Conservation (phyloP, 2,113 vertebrate species). For the Fregata magnificens region DNA sequence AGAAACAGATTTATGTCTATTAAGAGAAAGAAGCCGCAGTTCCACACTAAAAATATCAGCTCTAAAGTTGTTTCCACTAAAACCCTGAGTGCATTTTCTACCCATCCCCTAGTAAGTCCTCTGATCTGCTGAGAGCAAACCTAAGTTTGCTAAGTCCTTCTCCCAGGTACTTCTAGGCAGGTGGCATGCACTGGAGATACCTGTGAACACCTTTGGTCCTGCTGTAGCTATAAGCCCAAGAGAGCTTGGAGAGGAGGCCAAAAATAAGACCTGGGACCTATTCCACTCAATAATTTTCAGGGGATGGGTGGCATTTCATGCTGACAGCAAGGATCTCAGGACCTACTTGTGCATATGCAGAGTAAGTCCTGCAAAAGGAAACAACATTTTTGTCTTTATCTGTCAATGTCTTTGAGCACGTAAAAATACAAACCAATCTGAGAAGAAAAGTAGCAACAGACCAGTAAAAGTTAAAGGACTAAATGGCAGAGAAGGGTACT, state of each 20-base stretch:
- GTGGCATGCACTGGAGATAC: background rate
- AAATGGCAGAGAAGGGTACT: background rate
- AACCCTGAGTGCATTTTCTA: background rate
- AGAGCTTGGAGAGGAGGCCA: background rate
- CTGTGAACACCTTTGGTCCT: background rate
- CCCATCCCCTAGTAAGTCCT: background rate
- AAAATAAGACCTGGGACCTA: background rate
- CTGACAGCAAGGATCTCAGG: background rate
- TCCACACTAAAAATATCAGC: background rate
- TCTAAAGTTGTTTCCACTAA: background rate
- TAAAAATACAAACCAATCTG: background rate
- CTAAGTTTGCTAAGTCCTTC: background rate
- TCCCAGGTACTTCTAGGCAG: background rate
- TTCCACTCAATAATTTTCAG: background rate
- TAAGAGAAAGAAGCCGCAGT: background rate
- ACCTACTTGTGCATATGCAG: background rate
- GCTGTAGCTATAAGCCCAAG: background rate
- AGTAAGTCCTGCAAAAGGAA: background rate
- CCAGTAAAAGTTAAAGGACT: background rate
- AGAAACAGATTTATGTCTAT: background rate
- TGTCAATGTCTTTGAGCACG: background rate
- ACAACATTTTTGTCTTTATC: background rate
- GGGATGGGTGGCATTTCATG: background rate
- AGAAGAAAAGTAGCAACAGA: background rate
- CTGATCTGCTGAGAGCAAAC: background rate